These are phyloP conservation scores for Caerostris darwini DNA, from an alignment of 1,140 invertebrate genomes.

Conservation along the genomic window DNA sequence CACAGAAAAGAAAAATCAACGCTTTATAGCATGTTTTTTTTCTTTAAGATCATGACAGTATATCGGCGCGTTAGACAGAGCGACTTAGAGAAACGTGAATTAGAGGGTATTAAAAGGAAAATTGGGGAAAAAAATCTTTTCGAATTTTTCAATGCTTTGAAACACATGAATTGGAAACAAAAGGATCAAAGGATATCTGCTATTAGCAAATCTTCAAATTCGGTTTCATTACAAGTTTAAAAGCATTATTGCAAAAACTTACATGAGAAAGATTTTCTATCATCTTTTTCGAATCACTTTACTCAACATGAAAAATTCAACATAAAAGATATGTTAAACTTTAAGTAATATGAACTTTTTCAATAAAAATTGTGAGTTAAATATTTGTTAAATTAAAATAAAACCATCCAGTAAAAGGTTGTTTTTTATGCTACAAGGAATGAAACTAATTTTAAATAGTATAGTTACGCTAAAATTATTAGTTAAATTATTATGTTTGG, in stretches of 20 bases:
- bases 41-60: neutral
- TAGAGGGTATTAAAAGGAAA: neutral
- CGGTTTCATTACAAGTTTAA: neutral
- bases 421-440: too few relatives aligned
- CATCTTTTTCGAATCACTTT: neutral
- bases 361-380: too few relatives aligned
- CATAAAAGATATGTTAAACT: too few relatives aligned
- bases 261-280: neutral
- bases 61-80: neutral
- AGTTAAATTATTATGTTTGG: too few relatives aligned
- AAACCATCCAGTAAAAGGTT: too few relatives aligned
- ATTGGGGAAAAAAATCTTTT: neutral
- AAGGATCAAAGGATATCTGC: neutral
- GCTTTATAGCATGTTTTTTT: slow-evolving; percentile 1
- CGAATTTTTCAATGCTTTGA: neutral
- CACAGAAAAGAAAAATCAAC: slow-evolving; percentile 30
- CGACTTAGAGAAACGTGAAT: neutral
- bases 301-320: neutral
- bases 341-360: too few relatives aligned
- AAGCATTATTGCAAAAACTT: neutral
- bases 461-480: too few relatives aligned
- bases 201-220: neutral
- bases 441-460: too few relatives aligned
- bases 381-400: too few relatives aligned
- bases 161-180: neutral